Conservation (phyloP, 2,797 vertebrate genomes). For the Poeciliopsis paucimaculata region DNA sequence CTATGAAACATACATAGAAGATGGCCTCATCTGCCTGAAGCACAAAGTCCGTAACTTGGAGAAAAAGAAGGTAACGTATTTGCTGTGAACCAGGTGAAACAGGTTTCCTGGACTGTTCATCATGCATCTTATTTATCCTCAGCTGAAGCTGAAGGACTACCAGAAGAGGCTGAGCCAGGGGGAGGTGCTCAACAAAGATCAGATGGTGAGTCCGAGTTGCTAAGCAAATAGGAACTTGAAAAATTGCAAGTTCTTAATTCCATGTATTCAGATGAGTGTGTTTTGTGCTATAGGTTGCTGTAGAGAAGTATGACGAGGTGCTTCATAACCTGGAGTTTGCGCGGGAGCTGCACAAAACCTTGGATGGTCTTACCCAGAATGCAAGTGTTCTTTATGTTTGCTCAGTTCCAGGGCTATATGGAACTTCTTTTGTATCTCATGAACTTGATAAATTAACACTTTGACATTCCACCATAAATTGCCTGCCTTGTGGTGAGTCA, state of each 20-base stretch:
- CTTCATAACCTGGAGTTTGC: constrained; percentile 92
- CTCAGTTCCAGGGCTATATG: background rate
- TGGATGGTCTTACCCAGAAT: constrained; percentile 89
- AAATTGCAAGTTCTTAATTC: accelerated
- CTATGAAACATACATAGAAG: constrained; percentile 93
- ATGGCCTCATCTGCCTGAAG: constrained; percentile 94
- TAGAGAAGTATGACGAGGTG: constrained; percentile 92
- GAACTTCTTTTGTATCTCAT: background rate
- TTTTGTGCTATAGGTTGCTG: constrained; percentile 82
- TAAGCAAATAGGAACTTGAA: too few species aligned
- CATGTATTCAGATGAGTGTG: background rate
- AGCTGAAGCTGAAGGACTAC: constrained; percentile 95
- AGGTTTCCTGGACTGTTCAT: background rate
- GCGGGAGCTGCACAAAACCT: constrained; percentile 91
- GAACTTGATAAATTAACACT: background rate
- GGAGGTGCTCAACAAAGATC: constrained; percentile 90
- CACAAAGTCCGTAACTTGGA: constrained; percentile 98
- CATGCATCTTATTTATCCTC: constrained; percentile 18
- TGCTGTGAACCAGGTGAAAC: too few species aligned
- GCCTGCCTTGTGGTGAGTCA: too few species aligned
- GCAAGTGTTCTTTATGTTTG: constrained; percentile 72
- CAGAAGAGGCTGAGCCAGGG: constrained; percentile 86
- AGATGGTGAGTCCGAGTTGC: constrained; percentile 84
- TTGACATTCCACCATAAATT: background rate
- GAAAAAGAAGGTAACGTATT: constrained; percentile 91